phyloP scores from a whole-genome alignment of 2,888 invertebrate genomes.

The Machimus rusticus region DNA sequence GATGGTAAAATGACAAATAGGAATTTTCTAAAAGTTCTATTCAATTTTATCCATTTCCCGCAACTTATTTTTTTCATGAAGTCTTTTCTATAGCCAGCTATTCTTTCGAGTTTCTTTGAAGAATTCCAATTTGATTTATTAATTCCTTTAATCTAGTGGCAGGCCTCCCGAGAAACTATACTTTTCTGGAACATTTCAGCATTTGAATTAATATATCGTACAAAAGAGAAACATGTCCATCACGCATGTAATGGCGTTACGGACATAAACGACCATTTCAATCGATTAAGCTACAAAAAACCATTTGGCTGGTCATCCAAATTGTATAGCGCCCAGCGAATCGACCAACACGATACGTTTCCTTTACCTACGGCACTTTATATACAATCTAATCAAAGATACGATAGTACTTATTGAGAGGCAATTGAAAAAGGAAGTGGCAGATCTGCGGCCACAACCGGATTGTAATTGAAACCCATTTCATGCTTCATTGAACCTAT shows the following conservation, averaged over 20 bases:
- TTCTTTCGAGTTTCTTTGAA: background rate
- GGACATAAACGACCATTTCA: background rate
- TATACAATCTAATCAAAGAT: constrained; percentile 41
- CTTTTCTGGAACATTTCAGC: background rate
- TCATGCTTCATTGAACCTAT: constrained; percentile 48
- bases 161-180: background rate
- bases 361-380: background rate
- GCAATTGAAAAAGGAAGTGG: constrained; percentile 47
- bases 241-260: background rate
- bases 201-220: background rate
- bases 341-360: constrained; percentile 25
- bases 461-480: constrained; percentile 49
- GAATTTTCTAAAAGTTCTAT: background rate
- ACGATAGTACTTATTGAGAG: constrained; percentile 46
- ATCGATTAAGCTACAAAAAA: background rate
- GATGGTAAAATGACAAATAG: background rate
- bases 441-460: constrained; percentile 48
- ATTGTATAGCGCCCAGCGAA: background rate
- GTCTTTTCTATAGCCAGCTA: background rate
- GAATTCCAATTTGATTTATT: background rate
- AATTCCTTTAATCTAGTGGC: background rate
- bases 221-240: background rate
- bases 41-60: background rate
- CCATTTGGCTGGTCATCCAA: background rate
- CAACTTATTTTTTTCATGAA: background rate